Evolutionary conservation across 2,113 vertebrate species (phyloP).

Genomic region (Campylomormyrus numenius): DNA sequence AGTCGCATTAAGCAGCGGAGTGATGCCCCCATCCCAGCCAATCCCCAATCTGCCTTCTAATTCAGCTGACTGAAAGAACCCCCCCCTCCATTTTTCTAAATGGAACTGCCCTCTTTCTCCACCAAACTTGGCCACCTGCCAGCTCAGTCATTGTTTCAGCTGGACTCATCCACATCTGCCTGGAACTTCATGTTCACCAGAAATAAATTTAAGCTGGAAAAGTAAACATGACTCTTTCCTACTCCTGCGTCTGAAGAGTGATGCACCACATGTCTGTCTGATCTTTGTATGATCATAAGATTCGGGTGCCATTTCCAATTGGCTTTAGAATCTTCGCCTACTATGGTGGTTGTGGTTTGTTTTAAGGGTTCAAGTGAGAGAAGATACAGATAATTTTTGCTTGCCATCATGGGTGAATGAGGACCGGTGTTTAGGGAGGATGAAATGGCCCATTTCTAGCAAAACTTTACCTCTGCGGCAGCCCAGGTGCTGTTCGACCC

Average conservation of each 20-base stretch:
- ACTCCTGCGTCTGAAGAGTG: not conserved
- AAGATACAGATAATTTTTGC: not conserved
- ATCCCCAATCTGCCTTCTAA: not conserved
- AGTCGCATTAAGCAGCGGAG: not conserved
- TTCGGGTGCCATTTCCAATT: not conserved
- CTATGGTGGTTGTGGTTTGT: not conserved
- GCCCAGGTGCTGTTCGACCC: too few relatives aligned
- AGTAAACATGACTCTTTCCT: not conserved
- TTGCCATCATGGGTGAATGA: not conserved
- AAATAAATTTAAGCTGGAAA: slow-evolving; percentile 17
- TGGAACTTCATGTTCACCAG: not conserved
- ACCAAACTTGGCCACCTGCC: not conserved
- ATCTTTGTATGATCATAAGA: not conserved
- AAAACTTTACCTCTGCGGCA: too few relatives aligned
- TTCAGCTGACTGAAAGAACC: not conserved
- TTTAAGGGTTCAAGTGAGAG: not conserved
- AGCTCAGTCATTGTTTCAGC: slow-evolving; percentile 4
- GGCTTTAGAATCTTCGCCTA: not conserved
- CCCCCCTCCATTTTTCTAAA: not conserved
- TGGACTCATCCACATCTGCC: not conserved
- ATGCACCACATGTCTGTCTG: not conserved
- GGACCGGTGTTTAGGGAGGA: not conserved
- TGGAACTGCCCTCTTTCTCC: not conserved
- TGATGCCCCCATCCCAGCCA: not conserved
- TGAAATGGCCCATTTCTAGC: too few relatives aligned